phyloP scores from a whole-genome alignment of 1,140 invertebrate species.

The Drosophila ananassae region DNA sequence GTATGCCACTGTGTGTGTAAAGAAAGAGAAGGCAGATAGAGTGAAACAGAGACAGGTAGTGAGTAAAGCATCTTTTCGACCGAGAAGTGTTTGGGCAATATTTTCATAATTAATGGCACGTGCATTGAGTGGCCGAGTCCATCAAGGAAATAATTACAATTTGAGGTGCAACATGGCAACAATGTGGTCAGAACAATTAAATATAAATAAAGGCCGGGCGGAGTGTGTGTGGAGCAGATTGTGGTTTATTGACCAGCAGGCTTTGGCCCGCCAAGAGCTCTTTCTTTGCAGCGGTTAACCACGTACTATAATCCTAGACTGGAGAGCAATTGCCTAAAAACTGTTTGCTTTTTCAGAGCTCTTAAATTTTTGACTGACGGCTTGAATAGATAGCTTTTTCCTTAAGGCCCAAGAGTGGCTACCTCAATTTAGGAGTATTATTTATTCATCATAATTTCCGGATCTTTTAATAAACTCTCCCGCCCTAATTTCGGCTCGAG shows the following conservation, averaged over 20 bases:
- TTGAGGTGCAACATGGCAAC: slow-evolving; percentile 49
- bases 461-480: not conserved
- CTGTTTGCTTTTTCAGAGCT: not conserved
- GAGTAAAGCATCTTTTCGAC: slow-evolving; percentile 31
- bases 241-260: slow-evolving; percentile 24
- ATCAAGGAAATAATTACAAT: slow-evolving; percentile 59
- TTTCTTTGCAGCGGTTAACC: slow-evolving; percentile 37
- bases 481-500: slow-evolving; percentile 24
- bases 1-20: slow-evolving; percentile 7
- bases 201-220: slow-evolving; percentile 38
- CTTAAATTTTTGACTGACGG: not conserved
- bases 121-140: slow-evolving; percentile 55
- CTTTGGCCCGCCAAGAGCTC: slow-evolving; percentile 2
- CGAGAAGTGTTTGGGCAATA: slow-evolving; percentile 68
- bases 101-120: slow-evolving; percentile 75
- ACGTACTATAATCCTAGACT: slow-evolving; percentile 15
- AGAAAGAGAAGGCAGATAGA: not conserved
- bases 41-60: not conserved
- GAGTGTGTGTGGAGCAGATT: slow-evolving; percentile 14
- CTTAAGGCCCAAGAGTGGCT: not conserved
- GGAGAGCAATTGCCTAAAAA: slow-evolving; percentile 3
- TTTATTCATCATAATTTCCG: not conserved
- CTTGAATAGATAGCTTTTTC: not conserved
- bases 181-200: slow-evolving; percentile 43
- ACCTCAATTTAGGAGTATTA: slow-evolving; percentile 3